Conservation (phyloP, 2,888 invertebrate species). For the Eledone cirrhosa region DNA sequence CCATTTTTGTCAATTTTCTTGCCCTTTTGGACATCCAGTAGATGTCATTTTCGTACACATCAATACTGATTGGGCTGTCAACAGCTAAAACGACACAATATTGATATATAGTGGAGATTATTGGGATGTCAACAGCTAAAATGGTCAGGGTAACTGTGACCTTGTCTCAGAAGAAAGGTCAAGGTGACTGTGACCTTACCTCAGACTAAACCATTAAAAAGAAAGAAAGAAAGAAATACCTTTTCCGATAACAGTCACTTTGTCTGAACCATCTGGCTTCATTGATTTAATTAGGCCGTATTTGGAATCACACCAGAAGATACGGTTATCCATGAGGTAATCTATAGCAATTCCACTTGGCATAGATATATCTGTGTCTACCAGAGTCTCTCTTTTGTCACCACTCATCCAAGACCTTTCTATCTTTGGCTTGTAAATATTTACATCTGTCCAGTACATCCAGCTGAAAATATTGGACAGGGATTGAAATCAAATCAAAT, state of each 20-base stretch:
- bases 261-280: constrained; percentile 60
- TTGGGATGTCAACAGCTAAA: no score
- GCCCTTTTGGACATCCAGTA: constrained; percentile 93
- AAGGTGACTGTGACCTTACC: no score
- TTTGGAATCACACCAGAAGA: constrained; percentile 97
- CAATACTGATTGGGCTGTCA: constrained; percentile 82
- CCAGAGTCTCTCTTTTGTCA: constrained; percentile 80
- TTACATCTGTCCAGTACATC: constrained; percentile 94
- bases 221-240: no score
- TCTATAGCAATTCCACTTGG: constrained; percentile 92
- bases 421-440: constrained; percentile 85
- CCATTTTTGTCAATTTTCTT: constrained; percentile 87
- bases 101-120: no score
- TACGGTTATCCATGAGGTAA: constrained; percentile 76
- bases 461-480: constrained; percentile 71
- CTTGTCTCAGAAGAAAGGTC: no score
- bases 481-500: no score
- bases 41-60: constrained; percentile 91
- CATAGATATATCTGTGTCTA: constrained; percentile 76
- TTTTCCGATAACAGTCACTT: constrained; percentile 48
- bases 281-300: constrained; percentile 62
- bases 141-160: no score
- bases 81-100: background rate
- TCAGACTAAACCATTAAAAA: no score
- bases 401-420: constrained; percentile 98